A percentile compares a stretch with the other conserved stretches of the same genome.
phyloP scores from a whole-genome alignment of 2,113 vertebrate genomes.

The Neogale vison region DNA sequence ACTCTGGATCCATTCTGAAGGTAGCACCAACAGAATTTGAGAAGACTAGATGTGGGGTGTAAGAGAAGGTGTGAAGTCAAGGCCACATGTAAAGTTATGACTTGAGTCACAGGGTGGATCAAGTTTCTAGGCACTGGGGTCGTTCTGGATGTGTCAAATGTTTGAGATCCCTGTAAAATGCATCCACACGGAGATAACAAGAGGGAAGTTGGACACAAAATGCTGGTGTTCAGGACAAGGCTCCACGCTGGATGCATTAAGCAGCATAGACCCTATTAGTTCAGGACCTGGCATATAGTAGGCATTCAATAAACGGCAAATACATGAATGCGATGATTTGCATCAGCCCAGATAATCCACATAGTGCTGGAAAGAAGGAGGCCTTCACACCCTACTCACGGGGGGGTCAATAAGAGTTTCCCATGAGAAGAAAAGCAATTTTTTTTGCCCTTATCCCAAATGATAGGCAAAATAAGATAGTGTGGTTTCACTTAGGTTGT shows the following conservation, averaged over 20 bases:
- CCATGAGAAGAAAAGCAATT: not conserved
- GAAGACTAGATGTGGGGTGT: fast-evolving
- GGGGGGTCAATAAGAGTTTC: not conserved
- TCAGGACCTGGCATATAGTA: not conserved
- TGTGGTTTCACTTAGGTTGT: constrained; percentile 29
- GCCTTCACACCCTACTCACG: not conserved
- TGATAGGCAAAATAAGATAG: not conserved
- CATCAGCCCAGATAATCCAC: not conserved
- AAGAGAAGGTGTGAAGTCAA: not conserved
- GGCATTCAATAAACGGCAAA: not conserved
- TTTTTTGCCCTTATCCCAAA: not conserved
- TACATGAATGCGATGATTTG: not conserved
- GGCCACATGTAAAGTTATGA: not conserved
- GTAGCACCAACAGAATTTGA: not conserved
- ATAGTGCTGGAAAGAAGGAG: not conserved
- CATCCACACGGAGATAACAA: fast-evolving
- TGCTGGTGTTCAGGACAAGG: not conserved
- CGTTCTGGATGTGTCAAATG: not conserved
- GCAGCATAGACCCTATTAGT: not conserved
- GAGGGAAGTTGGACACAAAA: fast-evolving
- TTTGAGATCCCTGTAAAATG: not conserved
- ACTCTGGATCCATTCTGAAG: not conserved
- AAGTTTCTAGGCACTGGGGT: not conserved
- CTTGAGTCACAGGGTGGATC: too few relatives aligned
- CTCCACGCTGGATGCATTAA: fast-evolving